phyloP scores from a whole-genome alignment of 2,113 vertebrate genomes.

The Setophaga coronata region DNA sequence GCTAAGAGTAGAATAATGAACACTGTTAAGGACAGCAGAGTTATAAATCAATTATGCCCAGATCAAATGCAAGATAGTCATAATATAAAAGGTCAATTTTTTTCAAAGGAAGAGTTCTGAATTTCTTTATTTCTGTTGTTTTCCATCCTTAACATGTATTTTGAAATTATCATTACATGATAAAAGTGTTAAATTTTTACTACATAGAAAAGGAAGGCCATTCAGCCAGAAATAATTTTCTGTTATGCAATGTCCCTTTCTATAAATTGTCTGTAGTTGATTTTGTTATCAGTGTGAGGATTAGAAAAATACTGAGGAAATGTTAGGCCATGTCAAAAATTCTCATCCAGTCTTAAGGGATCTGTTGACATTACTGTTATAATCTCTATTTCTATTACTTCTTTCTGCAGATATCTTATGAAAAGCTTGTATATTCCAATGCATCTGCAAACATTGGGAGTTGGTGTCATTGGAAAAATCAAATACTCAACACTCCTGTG shows the following conservation, averaged over 20 bases:
- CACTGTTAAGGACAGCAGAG: background rate
- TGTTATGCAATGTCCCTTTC: background rate
- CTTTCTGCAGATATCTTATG: background rate
- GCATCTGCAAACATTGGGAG: background rate
- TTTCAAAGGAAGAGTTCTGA: background rate
- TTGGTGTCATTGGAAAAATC: background rate
- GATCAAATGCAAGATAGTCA: background rate
- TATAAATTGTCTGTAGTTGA: background rate
- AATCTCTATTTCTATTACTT: background rate
- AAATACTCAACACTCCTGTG: background rate
- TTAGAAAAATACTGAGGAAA: background rate
- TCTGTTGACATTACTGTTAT: background rate
- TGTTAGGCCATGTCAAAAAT: background rate
- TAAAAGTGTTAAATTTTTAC: background rate
- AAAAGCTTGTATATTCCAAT: background rate
- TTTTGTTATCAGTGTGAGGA: background rate
- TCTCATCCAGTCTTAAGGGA: background rate
- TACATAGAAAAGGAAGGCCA: background rate
- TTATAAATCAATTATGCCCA: background rate
- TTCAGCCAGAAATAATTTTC: background rate
- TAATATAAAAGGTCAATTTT: background rate
- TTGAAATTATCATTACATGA: background rate
- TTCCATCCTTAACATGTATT: background rate
- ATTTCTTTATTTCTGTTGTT: constrained; percentile 7
- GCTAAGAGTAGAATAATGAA: background rate